A percentile compares a stretch with the other conserved stretches of the same genome.
phyloP scores from a whole-genome alignment of 2,113 vertebrate genomes.

The Menura novaehollandiae region DNA sequence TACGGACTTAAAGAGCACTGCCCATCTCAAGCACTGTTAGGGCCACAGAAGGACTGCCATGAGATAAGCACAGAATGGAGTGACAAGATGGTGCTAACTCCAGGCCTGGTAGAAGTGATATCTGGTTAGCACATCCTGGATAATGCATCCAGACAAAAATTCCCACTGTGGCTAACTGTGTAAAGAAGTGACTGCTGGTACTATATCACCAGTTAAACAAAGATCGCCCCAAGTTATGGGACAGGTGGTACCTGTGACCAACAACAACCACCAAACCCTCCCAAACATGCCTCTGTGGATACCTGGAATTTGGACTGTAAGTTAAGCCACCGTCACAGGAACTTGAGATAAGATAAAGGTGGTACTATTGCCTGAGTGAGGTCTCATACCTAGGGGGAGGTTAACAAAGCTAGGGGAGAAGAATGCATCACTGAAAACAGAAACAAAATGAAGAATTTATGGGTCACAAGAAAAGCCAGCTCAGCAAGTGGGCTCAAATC shows the following conservation, averaged over 20 bases:
- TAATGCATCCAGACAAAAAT: background rate
- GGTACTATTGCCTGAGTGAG: background rate
- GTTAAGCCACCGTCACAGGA: rapidly evolving
- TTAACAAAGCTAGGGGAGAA: background rate
- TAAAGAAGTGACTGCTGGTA: background rate
- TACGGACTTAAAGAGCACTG: background rate
- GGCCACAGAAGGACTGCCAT: background rate
- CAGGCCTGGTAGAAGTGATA: background rate
- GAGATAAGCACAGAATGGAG: background rate
- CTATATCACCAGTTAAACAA: background rate
- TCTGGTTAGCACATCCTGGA: background rate
- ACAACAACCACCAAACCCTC: background rate
- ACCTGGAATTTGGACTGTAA: background rate
- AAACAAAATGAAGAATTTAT: background rate
- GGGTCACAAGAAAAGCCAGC: background rate
- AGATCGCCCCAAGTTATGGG: background rate
- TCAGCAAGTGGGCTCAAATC: background rate
- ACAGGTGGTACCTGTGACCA: background rate
- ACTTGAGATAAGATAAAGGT: background rate
- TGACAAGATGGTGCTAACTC: background rate
- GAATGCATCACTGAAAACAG: background rate
- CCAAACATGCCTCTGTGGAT: background rate
- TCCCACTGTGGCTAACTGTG: background rate
- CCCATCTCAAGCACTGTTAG: background rate
- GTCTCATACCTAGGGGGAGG: rapidly evolving